These are phyloP conservation scores for Acipenser oxyrinchus DNA, from an alignment of 2,797 vertebrate species.

Conservation along the genomic window DNA sequence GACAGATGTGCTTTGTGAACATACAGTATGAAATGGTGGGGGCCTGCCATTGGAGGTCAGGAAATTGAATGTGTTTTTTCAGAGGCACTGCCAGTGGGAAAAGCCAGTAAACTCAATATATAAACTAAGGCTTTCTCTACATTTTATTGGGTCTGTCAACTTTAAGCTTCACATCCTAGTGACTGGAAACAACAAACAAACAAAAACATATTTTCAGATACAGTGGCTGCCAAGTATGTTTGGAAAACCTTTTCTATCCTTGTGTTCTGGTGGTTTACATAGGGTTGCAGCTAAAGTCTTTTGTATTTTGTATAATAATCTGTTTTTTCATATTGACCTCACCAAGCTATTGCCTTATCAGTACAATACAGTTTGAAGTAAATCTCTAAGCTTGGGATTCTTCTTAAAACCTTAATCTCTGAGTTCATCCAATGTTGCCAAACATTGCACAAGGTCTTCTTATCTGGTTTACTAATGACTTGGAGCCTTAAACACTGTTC, in stretches of 20 bases:
- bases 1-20: slow-evolving; percentile 67
- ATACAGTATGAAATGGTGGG: slow-evolving; percentile 54
- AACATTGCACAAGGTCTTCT: background rate
- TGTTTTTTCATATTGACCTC: no score
- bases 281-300: no score
- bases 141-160: slow-evolving; percentile 26
- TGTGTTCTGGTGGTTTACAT: background rate
- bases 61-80: slow-evolving; percentile 57
- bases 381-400: background rate
- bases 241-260: background rate
- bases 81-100: slow-evolving; percentile 42
- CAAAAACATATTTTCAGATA: slow-evolving; percentile 8
- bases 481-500: background rate
- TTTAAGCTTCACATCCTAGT: slow-evolving; percentile 32
- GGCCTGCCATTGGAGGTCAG: slow-evolving; percentile 56
- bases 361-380: no score
- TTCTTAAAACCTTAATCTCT: background rate
- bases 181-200: slow-evolving; percentile 19
- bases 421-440: background rate
- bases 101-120: slow-evolving; percentile 34
- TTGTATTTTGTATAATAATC: no score
- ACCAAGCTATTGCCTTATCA: no score
- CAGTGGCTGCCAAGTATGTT: no score
- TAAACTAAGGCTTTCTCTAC: slow-evolving; percentile 32
- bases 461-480: background rate